A percentile compares a stretch with the other conserved stretches of the same genome.
Evolutionary conservation across 2,797 vertebrate species (phyloP).

Genomic region (Onychomys leucogaster): DNA sequence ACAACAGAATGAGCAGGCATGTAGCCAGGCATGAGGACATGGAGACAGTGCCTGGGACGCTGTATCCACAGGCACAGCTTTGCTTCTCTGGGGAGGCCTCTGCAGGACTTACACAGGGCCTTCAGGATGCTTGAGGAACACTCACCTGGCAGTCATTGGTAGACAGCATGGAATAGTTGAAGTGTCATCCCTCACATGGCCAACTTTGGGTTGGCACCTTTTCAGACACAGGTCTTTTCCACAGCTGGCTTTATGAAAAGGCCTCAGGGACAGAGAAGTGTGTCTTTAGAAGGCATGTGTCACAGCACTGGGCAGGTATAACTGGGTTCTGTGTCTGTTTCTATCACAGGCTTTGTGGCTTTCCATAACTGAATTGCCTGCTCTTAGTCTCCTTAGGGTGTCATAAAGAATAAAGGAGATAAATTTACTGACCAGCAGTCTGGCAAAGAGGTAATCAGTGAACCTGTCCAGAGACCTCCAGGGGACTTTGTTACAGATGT

Average conservation of each 20-base stretch:
- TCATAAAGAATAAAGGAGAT: not conserved
- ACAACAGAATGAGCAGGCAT: conserved; percentile 32
- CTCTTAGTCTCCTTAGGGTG: not conserved
- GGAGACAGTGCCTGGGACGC: not conserved
- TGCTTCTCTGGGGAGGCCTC: not conserved
- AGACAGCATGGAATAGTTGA: not conserved
- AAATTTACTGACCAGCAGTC: not conserved
- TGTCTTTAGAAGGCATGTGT: conserved; percentile 24
- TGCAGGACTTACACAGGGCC: not conserved
- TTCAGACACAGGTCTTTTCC: not conserved
- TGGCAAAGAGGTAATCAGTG: conserved; percentile 15
- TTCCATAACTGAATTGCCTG: not conserved
- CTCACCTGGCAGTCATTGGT: not conserved
- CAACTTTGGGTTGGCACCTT: not conserved
- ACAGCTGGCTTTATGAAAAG: not conserved
- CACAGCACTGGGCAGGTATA: not conserved
- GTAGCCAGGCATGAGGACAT: not conserved
- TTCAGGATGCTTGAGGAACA: not conserved
- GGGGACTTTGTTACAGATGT: not conserved
- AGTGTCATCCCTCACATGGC: not conserved
- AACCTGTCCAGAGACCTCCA: not conserved
- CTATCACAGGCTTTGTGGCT: not conserved
- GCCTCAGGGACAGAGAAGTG: not conserved
- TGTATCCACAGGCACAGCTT: not conserved
- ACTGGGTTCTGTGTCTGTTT: not conserved